Percentiles rank a stretch among this genome's conserved stretches.
Conservation (phyloP, 2,888 invertebrate species). For the Oeneis ivallda region DNA sequence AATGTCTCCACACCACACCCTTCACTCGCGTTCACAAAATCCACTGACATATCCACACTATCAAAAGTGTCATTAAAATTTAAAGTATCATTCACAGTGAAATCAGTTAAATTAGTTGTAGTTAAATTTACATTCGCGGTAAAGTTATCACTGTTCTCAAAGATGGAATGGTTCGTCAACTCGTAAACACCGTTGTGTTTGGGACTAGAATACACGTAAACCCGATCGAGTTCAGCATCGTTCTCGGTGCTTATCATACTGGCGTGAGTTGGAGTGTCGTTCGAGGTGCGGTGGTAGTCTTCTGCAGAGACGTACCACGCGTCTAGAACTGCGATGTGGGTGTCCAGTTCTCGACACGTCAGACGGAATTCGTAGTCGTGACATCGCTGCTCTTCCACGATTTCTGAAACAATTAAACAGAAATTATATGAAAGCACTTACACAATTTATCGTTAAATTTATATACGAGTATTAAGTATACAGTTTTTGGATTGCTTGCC, state of each 20-base stretch:
- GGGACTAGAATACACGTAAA: conserved; percentile 74
- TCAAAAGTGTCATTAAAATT: conserved; percentile 50
- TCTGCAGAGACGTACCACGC: conserved; percentile 79
- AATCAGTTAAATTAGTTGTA: conserved; percentile 1
- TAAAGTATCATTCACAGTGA: conserved; percentile 50
- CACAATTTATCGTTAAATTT: too few species aligned
- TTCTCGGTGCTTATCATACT: conserved; percentile 60
- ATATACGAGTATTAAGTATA: too few species aligned
- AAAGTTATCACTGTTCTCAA: conserved; percentile 46
- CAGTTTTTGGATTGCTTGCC: too few species aligned
- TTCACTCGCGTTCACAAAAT: conserved; percentile 60
- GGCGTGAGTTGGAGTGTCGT: conserved; percentile 49
- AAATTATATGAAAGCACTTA: too few species aligned
- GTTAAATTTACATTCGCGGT: conserved; percentile 42
- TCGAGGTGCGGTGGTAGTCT: conserved; percentile 57
- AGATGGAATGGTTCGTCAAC: conserved; percentile 58
- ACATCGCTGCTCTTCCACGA: conserved; percentile 84
- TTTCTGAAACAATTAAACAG: conserved; percentile 77
- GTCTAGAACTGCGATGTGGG: conserved; percentile 84
- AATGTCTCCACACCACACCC: conserved; percentile 63
- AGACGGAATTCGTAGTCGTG: conserved; percentile 82
- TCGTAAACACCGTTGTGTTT: conserved; percentile 72
- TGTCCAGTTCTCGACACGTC: conserved; percentile 83
- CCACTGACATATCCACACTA: conserved; percentile 57
- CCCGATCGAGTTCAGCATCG: conserved; percentile 68